A percentile compares a stretch with the other conserved stretches of the same genome.
Evolutionary conservation across 2,797 vertebrate species (phyloP).

Genomic region (Loris lydekkerianus): DNA sequence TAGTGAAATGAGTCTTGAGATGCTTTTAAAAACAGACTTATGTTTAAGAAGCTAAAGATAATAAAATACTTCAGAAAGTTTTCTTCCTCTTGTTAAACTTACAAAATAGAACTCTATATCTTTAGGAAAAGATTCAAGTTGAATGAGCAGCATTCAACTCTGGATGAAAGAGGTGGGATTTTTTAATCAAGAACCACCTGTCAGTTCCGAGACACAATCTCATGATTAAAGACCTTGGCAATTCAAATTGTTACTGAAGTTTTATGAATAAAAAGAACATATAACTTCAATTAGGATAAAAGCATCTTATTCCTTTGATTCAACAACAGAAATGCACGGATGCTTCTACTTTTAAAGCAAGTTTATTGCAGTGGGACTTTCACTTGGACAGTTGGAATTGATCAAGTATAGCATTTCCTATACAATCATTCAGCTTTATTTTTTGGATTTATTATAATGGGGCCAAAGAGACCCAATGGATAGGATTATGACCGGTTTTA

Average conservation of each 20-base stretch:
- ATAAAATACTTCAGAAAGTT: neutral
- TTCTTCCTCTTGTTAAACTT: neutral
- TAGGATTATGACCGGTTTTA: neutral
- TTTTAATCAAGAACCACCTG: neutral
- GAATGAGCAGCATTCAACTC: conserved; percentile 26
- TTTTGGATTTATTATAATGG: conserved; percentile 24
- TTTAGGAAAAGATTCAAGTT: conserved; percentile 40
- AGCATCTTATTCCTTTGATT: neutral
- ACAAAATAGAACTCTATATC: neutral
- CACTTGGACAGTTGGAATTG: neutral
- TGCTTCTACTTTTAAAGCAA: conserved; percentile 43
- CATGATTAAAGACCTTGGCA: conserved; percentile 58
- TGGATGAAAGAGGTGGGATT: neutral
- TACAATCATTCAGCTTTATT: neutral
- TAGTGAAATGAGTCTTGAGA: conserved; percentile 60
- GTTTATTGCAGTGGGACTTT: neutral
- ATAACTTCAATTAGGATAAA: conserved; percentile 66
- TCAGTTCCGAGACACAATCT: conserved; percentile 63
- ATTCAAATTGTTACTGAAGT: conserved; percentile 62
- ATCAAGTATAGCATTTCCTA: conserved; percentile 21
- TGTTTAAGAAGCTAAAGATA: neutral
- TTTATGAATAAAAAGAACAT: conserved; percentile 56
- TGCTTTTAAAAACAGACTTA: conserved; percentile 50
- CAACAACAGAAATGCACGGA: neutral
- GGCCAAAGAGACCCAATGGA: too few species aligned